These are phyloP conservation scores for Cheilosia urbana DNA, from an alignment of 2,888 invertebrate species.

Conservation along the genomic window DNA sequence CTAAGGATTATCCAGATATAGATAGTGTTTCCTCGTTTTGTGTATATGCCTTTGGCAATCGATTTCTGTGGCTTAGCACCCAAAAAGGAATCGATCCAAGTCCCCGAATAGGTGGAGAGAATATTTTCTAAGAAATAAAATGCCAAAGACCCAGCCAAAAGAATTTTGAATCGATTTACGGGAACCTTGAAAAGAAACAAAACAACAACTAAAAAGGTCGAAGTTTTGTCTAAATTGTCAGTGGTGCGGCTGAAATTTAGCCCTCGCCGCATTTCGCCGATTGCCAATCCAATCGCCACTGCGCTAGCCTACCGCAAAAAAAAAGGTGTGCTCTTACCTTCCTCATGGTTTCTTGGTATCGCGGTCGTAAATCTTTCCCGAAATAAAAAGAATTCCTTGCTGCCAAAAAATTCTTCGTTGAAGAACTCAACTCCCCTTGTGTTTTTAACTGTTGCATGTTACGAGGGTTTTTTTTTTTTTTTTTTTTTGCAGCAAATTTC, in stretches of 20 bases:
- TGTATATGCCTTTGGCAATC: conserved; percentile 52
- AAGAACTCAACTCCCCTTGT: conserved; percentile 70
- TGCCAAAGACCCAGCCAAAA: conserved; percentile 45
- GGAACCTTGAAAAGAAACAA: conserved; percentile 65
- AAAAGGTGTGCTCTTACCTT: conserved; percentile 72
- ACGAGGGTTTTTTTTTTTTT: conserved; percentile 54
- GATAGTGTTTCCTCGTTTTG: conserved; percentile 22
- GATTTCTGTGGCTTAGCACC: conserved; percentile 45
- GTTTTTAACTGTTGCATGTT: conserved; percentile 64
- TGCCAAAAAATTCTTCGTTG: conserved; percentile 60
- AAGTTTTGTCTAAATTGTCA: conserved; percentile 66
- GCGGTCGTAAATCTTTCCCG: conserved; percentile 70
- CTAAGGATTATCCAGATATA: conserved; percentile 63
- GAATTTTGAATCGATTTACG: conserved; percentile 68
- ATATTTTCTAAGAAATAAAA: conserved; percentile 65
- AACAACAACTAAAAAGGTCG: conserved; percentile 26
- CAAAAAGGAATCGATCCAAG: conserved; percentile 54
- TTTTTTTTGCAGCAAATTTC: background rate
- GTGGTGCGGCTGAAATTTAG: conserved; percentile 26
- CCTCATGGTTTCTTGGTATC: conserved; percentile 72
- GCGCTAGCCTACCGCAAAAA: conserved; percentile 42
- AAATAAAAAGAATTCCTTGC: conserved; percentile 55
- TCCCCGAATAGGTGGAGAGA: conserved; percentile 13
- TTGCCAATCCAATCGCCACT: conserved; percentile 25
- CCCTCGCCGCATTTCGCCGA: conserved; percentile 33